phyloP scores from a whole-genome alignment of 2,797 vertebrate genomes.

The Morelia viridis region DNA sequence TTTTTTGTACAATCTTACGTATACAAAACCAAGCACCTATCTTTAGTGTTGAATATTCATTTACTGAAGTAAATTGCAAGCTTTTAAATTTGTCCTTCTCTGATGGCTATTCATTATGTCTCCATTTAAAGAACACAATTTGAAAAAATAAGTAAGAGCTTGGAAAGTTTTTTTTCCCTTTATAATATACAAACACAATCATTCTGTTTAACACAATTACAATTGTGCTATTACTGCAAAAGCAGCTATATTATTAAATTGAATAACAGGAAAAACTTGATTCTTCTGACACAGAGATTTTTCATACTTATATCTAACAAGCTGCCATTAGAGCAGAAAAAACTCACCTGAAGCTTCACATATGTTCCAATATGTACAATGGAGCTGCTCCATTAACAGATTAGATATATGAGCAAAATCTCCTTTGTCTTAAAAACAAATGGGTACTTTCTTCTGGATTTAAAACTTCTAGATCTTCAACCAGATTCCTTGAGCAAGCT shows the following conservation, averaged over 20 bases:
- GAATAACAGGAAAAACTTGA: neutral
- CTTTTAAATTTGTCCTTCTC: neutral
- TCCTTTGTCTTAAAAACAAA: neutral
- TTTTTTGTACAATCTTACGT: neutral
- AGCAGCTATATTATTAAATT: slow-evolving; percentile 15
- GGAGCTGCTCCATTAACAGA: neutral
- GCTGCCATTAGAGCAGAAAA: neutral
- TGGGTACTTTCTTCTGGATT: neutral
- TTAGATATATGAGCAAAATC: neutral
- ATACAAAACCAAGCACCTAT: neutral
- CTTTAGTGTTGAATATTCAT: neutral
- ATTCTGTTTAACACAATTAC: slow-evolving; percentile 23
- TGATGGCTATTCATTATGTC: neutral
- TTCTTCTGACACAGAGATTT: slow-evolving; percentile 21
- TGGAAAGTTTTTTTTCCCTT: neutral
- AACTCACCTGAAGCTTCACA: neutral
- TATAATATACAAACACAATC: rapidly evolving
- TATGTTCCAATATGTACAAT: neutral
- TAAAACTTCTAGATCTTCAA: neutral
- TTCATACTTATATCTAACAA: neutral
- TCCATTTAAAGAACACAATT: neutral
- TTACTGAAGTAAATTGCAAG: slow-evolving; percentile 21
- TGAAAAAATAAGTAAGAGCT: neutral
- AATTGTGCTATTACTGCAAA: slow-evolving; percentile 25
- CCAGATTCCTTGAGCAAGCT: neutral